phyloP scores from a whole-genome alignment of 23 tunicate species.

The Oikopleura vanhoeffeni region DNA sequence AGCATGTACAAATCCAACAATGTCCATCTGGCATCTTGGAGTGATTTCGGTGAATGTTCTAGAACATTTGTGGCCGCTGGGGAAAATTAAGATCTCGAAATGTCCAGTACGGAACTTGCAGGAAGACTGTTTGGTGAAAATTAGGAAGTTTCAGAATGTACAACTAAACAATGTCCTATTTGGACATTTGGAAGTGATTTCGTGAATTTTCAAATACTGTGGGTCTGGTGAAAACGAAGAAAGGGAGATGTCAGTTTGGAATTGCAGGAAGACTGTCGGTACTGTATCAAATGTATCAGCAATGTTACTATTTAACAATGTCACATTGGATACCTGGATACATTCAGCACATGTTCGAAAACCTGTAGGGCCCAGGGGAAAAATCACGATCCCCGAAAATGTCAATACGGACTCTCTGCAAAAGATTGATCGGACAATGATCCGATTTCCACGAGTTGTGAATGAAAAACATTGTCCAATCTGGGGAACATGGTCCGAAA shows the following conservation, averaged over 20 bases:
- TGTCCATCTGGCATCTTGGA: background rate
- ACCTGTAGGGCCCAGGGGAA: too few relatives aligned
- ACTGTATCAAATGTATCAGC: background rate
- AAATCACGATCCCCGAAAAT: too few relatives aligned
- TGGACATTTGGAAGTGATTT: background rate
- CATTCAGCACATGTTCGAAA: too few relatives aligned
- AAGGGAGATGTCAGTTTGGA: background rate
- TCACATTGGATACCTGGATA: too few relatives aligned
- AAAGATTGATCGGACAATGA: background rate
- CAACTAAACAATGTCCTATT: too few relatives aligned
- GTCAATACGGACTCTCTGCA: too few relatives aligned
- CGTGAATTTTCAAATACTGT: background rate
- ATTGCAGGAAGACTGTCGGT: background rate
- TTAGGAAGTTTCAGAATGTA: too few relatives aligned
- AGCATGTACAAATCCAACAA: background rate
- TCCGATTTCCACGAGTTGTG: background rate
- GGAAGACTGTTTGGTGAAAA: too few relatives aligned
- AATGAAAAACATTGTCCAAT: background rate
- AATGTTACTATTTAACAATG: background rate
- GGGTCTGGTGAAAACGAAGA: background rate
- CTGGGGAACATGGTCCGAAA: background rate
- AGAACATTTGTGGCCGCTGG: background rate
- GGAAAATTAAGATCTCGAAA: background rate
- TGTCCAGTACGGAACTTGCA: background rate
- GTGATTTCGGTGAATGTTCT: background rate